These are phyloP conservation scores for Calyptomena viridis DNA, from an alignment of 2,113 vertebrate genomes.

Conservation along the genomic window DNA sequence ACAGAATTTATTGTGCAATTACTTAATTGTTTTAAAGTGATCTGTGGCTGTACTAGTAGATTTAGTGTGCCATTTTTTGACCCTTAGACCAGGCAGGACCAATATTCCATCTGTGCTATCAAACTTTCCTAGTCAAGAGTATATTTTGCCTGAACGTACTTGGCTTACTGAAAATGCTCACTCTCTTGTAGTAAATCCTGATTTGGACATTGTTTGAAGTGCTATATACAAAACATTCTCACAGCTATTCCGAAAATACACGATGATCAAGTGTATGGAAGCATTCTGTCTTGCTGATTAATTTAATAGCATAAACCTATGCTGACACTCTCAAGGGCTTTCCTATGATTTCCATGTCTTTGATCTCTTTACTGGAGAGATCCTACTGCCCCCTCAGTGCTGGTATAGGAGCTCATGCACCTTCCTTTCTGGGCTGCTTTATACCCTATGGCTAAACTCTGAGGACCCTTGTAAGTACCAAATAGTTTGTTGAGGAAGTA, in stretches of 20 bases:
- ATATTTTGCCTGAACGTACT: not conserved
- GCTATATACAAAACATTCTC: not conserved
- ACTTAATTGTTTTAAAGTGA: not conserved
- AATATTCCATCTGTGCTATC: not conserved
- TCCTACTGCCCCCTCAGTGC: not conserved
- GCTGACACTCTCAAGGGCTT: not conserved
- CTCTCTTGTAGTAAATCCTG: not conserved
- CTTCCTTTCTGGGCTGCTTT: not conserved
- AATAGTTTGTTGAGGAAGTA: not conserved
- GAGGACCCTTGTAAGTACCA: not conserved
- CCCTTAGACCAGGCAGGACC: not conserved
- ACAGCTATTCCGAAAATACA: not conserved
- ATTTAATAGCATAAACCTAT: not conserved
- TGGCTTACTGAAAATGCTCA: not conserved
- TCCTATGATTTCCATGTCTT: not conserved
- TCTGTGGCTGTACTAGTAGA: not conserved
- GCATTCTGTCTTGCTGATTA: not conserved
- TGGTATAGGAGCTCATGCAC: fast-evolving
- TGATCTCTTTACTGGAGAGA: not conserved
- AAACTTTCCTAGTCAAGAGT: not conserved
- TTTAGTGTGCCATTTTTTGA: not conserved
- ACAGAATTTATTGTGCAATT: not conserved
- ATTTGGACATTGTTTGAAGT: not conserved
- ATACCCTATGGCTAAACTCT: not conserved
- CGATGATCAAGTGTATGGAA: not conserved